Conservation (phyloP, 2,888 invertebrate genomes). For the Miltochrista miniata region DNA sequence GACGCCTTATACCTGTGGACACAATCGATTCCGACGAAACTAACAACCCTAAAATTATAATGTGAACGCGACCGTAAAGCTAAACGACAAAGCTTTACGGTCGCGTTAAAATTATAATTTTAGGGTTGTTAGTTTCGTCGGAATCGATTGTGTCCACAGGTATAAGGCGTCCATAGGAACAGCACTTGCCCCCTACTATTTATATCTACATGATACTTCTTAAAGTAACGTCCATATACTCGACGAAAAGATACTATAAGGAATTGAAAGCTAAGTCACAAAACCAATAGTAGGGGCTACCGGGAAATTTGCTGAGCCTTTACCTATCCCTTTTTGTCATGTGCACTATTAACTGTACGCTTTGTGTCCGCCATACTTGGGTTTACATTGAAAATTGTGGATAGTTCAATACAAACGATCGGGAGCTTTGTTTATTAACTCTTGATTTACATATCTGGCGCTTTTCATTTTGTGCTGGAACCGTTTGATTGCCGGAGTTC, state of each 20-base stretch:
- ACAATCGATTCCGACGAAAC: no score
- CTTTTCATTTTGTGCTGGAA: not conserved
- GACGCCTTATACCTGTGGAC: no score
- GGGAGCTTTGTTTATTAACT: conserved; percentile 2
- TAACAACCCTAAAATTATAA: no score
- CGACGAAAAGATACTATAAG: not conserved
- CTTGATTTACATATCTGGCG: conserved; percentile 2
- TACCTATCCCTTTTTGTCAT: conserved; percentile 24
- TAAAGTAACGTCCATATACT: not conserved
- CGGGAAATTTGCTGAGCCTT: conserved; percentile 24
- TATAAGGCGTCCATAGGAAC: no score
- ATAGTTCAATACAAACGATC: conserved; percentile 2
- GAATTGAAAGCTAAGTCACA: not conserved
- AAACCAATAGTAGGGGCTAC: not conserved
- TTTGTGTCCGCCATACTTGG: conserved; percentile 4
- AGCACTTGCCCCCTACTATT: no score
- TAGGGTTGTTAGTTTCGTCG: no score
- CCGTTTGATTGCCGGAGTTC: not conserved
- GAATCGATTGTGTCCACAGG: no score
- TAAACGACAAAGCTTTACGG: no score
- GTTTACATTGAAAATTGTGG: conserved; percentile 1
- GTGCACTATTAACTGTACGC: conserved; percentile 16
- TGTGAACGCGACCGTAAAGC: no score
- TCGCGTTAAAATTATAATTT: no score
- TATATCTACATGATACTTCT: no score